Conservation (phyloP, 2,113 vertebrate species). For the Psittacula cyanocephala region DNA sequence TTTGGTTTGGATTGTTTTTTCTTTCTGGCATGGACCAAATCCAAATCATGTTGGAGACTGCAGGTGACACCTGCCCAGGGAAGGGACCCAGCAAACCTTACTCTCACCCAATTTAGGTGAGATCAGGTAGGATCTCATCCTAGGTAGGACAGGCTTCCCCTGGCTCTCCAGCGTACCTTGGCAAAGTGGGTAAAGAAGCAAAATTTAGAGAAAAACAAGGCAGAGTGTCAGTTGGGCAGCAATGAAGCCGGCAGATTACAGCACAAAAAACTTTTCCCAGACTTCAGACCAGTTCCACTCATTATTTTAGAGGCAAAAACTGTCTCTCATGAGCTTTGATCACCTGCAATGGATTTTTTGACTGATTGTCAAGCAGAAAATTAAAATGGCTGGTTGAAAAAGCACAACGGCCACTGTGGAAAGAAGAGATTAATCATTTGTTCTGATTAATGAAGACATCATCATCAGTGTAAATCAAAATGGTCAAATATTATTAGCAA, state of each 20-base stretch:
- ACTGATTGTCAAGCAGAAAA: slow-evolving; percentile 69
- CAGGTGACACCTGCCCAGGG: accelerated
- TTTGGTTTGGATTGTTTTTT: neutral
- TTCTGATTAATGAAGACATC: slow-evolving; percentile 60
- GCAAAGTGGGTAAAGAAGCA: neutral
- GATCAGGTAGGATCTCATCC: neutral
- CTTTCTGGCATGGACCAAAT: neutral
- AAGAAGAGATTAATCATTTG: slow-evolving; percentile 59
- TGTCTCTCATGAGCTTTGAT: slow-evolving; percentile 55
- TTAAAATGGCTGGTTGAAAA: slow-evolving; percentile 68
- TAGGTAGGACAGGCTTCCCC: neutral
- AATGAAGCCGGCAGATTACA: neutral
- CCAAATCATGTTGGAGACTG: accelerated
- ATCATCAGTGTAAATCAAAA: slow-evolving; percentile 44
- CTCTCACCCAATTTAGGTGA: accelerated
- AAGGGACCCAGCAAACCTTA: accelerated
- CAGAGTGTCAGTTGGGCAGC: neutral
- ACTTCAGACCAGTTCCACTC: slow-evolving; percentile 4
- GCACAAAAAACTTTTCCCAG: neutral
- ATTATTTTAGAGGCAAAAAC: slow-evolving; percentile 31
- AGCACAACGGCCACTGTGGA: slow-evolving; percentile 1
- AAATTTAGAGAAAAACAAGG: neutral
- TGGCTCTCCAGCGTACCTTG: neutral
- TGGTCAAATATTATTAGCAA: slow-evolving; percentile 4
- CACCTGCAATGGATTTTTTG: slow-evolving; percentile 56